Conservation (phyloP, 2,113 vertebrate species). For the Willisornis vidua region DNA sequence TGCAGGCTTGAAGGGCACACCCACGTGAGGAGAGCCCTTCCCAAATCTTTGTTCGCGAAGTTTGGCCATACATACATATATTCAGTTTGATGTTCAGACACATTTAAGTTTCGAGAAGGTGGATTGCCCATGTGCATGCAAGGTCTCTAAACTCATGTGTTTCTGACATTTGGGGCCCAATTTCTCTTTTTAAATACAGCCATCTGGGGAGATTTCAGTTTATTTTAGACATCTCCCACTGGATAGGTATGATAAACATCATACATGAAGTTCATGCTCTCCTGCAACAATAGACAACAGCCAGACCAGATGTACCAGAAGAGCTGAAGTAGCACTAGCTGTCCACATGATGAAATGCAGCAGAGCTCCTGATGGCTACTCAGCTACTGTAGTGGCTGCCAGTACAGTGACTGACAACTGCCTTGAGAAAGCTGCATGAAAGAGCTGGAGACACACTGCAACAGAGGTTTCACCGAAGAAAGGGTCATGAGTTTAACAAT, state of each 20-base stretch:
- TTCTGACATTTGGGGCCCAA: not conserved
- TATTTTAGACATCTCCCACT: not conserved
- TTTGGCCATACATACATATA: not conserved
- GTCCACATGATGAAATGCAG: not conserved
- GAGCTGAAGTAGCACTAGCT: not conserved
- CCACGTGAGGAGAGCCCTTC: too few species aligned
- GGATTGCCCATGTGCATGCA: not conserved
- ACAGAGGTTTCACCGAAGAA: not conserved
- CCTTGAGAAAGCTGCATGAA: not conserved
- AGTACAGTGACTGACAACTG: not conserved
- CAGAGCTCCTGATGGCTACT: not conserved
- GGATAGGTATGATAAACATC: rapidly evolving
- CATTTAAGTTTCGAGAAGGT: not conserved
- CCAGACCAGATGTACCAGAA: not conserved
- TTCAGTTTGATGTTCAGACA: not conserved
- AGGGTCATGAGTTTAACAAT: not conserved
- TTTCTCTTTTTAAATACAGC: not conserved
- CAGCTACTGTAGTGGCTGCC: not conserved
- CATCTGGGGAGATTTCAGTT: not conserved
- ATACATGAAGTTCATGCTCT: not conserved
- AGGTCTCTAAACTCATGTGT: not conserved
- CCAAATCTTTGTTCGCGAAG: too few species aligned
- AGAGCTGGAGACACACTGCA: not conserved
- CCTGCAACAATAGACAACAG: not conserved
- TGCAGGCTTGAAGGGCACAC: too few species aligned